Percentiles rank a stretch among this genome's conserved stretches.
Conservation (phyloP, 2,797 vertebrate genomes). For the Gymnothorax javanicus region DNA sequence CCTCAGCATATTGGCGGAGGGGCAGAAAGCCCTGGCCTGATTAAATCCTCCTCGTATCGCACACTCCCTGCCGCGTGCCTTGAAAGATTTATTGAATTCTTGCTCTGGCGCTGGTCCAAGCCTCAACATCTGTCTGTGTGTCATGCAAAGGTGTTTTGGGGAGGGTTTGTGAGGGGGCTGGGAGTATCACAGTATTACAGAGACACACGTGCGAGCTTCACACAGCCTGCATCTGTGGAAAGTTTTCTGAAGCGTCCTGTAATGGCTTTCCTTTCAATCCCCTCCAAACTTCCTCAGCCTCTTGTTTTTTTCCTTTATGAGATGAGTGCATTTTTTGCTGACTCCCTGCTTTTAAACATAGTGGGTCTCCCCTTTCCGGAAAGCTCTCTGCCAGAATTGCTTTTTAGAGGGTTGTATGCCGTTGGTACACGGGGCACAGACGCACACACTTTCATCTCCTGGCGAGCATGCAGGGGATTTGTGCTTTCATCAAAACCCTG, state of each 20-base stretch:
- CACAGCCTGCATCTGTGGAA: not conserved
- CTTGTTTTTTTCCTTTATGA: not conserved
- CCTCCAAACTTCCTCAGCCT: not conserved
- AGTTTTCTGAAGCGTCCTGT: not conserved
- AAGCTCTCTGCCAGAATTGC: slow-evolving; percentile 23
- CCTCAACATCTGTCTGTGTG: slow-evolving; percentile 51
- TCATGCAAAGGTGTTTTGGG: slow-evolving; percentile 36
- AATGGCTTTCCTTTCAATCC: not conserved
- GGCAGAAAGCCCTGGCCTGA: slow-evolving; percentile 25
- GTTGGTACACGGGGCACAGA: slow-evolving; percentile 26
- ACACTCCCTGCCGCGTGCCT: slow-evolving; percentile 4
- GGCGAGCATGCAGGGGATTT: slow-evolving; percentile 26
- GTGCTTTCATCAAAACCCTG: slow-evolving; percentile 11
- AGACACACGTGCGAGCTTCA: not conserved
- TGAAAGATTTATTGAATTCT: slow-evolving; percentile 40
- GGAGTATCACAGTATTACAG: slow-evolving; percentile 15
- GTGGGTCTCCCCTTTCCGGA: not conserved
- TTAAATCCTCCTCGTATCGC: slow-evolving; percentile 30
- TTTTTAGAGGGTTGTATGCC: not conserved
- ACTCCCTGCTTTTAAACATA: slow-evolving; percentile 32
- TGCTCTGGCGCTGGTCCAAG: slow-evolving; percentile 43
- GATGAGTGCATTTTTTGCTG: slow-evolving; percentile 42
- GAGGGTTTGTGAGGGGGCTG: not conserved
- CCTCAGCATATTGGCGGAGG: slow-evolving; percentile 17
- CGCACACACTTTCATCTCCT: slow-evolving; percentile 28